Percentiles rank a stretch among this genome's conserved stretches.
Conservation (phyloP, 1,140 invertebrate genomes). For the Neodiprion pinetum region DNA sequence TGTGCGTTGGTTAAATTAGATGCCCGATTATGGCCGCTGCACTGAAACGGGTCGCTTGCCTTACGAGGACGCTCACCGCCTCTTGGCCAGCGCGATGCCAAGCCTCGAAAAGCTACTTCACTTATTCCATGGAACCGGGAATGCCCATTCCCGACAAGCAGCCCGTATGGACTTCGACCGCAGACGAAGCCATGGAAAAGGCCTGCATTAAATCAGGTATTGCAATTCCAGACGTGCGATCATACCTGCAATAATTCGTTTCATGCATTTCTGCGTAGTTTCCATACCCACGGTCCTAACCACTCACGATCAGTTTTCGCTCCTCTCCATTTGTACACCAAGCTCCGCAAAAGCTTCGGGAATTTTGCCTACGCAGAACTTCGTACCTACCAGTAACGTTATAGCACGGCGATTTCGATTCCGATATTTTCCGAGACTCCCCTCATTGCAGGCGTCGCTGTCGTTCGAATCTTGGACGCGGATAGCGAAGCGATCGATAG, state of each 20-base stretch:
- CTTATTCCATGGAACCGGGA: conserved; percentile 62
- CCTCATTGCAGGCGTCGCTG: no score
- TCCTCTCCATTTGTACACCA: no score
- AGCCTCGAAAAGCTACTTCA: conserved; percentile 57
- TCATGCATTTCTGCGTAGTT: no score
- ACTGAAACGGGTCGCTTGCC: conserved; percentile 44
- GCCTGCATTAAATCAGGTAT: conserved; percentile 54
- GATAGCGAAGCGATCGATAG: no score
- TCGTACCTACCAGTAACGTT: no score
- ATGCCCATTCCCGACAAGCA: conserved; percentile 53
- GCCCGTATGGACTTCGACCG: conserved; percentile 48
- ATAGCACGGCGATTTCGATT: no score
- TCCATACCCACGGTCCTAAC: no score
- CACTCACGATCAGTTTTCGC: no score
- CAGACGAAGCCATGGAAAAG: conserved; percentile 57
- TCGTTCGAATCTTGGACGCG: no score
- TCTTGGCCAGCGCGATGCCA: conserved; percentile 31
- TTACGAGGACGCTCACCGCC: conserved; percentile 36
- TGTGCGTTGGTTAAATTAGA: neutral
- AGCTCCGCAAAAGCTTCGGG: no score
- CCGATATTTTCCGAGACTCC: no score
- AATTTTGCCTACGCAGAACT: no score
- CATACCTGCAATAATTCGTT: neutral
- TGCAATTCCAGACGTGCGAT: neutral
- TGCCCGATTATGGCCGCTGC: conserved; percentile 45